Percentiles rank a stretch among this genome's conserved stretches.
These are phyloP conservation scores for Sula dactylatra DNA, from an alignment of 2,113 vertebrate species.

Conservation along the genomic window DNA sequence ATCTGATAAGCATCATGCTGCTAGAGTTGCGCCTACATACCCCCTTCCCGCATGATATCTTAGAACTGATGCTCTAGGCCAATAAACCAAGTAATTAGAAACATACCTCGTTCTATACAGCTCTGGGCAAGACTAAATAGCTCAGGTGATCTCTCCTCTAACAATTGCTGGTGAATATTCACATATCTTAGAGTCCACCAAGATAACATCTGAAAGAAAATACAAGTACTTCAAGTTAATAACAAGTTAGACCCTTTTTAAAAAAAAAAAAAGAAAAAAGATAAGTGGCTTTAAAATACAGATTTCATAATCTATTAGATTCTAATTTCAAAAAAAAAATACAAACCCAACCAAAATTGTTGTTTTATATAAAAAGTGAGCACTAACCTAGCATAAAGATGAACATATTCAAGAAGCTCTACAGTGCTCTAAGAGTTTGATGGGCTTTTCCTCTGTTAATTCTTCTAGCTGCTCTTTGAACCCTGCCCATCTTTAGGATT, in stretches of 20 bases:
- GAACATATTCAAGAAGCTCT: background rate
- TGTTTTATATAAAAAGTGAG: background rate
- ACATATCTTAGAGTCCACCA: constrained; percentile 93
- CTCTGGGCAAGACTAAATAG: constrained; percentile 77
- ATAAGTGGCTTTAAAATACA: background rate
- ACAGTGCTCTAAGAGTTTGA: background rate
- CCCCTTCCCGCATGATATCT: background rate
- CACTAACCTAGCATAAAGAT: background rate
- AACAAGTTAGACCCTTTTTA: background rate
- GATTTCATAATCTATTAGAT: background rate
- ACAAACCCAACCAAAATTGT: background rate
- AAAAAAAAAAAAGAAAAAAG: background rate
- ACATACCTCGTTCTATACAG: constrained; percentile 84
- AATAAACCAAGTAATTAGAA: background rate
- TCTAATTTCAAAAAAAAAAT: background rate
- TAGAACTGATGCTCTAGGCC: background rate
- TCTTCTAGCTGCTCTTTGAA: background rate
- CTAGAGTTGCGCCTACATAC: background rate
- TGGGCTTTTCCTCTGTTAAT: background rate
- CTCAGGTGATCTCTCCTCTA: constrained; percentile 88
- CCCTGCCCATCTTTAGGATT: background rate
- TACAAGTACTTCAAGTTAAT: background rate
- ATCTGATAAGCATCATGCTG: background rate
- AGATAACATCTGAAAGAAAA: constrained; percentile 79
- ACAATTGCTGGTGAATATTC: constrained; percentile 88